These are phyloP conservation scores for Hypanus sabinus DNA, from an alignment of 2,113 vertebrate species.

Conservation along the genomic window DNA sequence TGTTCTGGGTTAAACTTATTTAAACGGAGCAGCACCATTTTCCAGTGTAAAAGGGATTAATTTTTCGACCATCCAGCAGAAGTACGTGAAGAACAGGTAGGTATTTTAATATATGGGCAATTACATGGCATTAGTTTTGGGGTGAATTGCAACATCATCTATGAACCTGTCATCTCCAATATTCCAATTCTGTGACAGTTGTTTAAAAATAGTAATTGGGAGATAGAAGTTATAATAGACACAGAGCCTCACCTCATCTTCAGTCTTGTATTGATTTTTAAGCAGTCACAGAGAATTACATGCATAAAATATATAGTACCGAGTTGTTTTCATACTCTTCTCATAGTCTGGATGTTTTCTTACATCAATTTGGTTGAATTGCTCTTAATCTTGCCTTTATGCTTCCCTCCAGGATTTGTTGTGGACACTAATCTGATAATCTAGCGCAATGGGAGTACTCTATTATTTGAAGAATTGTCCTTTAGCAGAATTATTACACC, in stretches of 20 bases:
- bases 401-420: background rate
- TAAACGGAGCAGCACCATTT: too few relatives aligned
- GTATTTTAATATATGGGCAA: background rate
- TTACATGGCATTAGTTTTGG: too few relatives aligned
- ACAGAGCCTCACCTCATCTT: background rate
- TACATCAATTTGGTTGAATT: background rate
- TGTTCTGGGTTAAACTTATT: too few relatives aligned
- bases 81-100: background rate
- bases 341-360: background rate
- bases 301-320: too few relatives aligned
- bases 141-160: background rate
- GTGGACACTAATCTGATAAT: background rate
- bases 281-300: too few relatives aligned
- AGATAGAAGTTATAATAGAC: background rate
- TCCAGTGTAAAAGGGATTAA: too few relatives aligned
- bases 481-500: background rate
- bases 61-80: too few relatives aligned
- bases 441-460: background rate
- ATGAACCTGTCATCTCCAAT: background rate
- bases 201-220: background rate
- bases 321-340: background rate
- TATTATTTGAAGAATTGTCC: background rate
- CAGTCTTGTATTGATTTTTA: background rate
- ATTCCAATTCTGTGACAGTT: background rate
- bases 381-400: background rate